A percentile compares a stretch with the other conserved stretches of the same genome.
Conservation (phyloP, 2,888 invertebrate species). For the Ennomos quercinarius region DNA sequence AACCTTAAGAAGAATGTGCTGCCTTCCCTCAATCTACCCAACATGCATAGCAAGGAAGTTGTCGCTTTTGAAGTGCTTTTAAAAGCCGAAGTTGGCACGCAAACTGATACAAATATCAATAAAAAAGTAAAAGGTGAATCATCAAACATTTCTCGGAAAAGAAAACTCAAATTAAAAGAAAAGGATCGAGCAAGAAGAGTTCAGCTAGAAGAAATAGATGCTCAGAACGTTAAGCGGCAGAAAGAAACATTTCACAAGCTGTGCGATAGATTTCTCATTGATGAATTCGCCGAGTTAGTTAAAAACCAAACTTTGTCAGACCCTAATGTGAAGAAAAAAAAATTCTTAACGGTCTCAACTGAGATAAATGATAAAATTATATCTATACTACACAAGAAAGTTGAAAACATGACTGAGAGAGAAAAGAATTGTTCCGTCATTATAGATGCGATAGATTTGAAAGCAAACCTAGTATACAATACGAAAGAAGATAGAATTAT, state of each 20-base stretch:
- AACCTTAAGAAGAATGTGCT: slow-evolving; percentile 39
- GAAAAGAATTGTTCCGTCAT: slow-evolving; percentile 46
- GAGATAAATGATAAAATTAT: slow-evolving; percentile 41
- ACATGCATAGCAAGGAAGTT: slow-evolving; percentile 9
- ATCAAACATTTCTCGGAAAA: slow-evolving; percentile 4
- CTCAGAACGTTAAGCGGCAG: slow-evolving; percentile 11
- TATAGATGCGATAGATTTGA: slow-evolving; percentile 38
- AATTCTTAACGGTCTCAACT: slow-evolving; percentile 30
- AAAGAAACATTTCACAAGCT: slow-evolving; percentile 25
- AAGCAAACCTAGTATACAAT: slow-evolving; percentile 42
- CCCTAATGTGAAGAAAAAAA: slow-evolving; percentile 11
- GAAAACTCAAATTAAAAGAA: slow-evolving; percentile 16
- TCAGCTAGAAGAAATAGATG: slow-evolving; percentile 16
- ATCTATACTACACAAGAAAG: slow-evolving; percentile 44
- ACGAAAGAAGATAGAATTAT: slow-evolving; percentile 44
- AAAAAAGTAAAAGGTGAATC: neutral
- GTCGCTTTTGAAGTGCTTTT: slow-evolving; percentile 17
- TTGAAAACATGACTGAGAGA: slow-evolving; percentile 42
- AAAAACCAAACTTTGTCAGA: slow-evolving; percentile 8
- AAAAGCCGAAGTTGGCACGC: slow-evolving; percentile 9
- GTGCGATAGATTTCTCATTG: slow-evolving; percentile 27
- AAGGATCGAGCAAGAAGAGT: slow-evolving; percentile 4
- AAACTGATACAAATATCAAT: slow-evolving; percentile 6
- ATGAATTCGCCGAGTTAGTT: slow-evolving; percentile 19
- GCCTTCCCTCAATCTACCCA: slow-evolving; percentile 42